Evolutionary conservation across 2,113 vertebrate species (phyloP), one percentile per base, ranked within the genome.

Genomic region (Okapia johnstoni): DNA sequence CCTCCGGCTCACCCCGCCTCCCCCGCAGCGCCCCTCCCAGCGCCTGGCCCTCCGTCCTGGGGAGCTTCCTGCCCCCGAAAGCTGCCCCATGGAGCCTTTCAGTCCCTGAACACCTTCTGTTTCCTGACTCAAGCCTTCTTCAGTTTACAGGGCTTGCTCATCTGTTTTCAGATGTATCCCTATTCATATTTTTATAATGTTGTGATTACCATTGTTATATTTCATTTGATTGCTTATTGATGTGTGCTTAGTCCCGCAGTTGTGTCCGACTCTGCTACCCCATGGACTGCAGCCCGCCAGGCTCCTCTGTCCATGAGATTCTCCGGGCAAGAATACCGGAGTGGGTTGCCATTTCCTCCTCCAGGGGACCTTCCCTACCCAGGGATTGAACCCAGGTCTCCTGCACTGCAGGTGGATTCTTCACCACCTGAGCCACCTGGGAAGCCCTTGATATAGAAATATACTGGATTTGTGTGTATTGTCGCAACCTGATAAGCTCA

Each of bases 321-420:
- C 63, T 36, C 63, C n/a, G 36, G n/a, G 17, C 19, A 36, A 70
- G 17, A 70, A 36, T 70, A 70, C 17, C 2, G 9, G 17, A 36
- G 19, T 11, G n/a, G 63, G 63, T 36, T 70, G 17, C n/a, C 8
- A 21, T 21, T 36, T 21, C 63, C 63, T 66, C 33, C 33, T 36
- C n/a, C n/a, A 70, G 63, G 63, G 63, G 63, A 70, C 21, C 63
- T 70, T 70, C 9, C 17, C 0, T 0, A 36, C n/a, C 63, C 17
- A 21, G 63, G 63, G n/a, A 36, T 70, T 2, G 1, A 36, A 11
- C n/a, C 9, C 9, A 10, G 63, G 63, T 10, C 63, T 36, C n/a
- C 17, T 0, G 1, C 63, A 36, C 33, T 70, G 17, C 63, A 36
- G 17, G n/a, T 21, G 4, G 4, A 2, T 70, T 36, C n/a, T 36